Percentiles rank a stretch among this genome's conserved stretches.
These are phyloP conservation scores for Chiloscyllium punctatum DNA, from an alignment of 2,797 vertebrate genomes.

Conservation along the genomic window DNA sequence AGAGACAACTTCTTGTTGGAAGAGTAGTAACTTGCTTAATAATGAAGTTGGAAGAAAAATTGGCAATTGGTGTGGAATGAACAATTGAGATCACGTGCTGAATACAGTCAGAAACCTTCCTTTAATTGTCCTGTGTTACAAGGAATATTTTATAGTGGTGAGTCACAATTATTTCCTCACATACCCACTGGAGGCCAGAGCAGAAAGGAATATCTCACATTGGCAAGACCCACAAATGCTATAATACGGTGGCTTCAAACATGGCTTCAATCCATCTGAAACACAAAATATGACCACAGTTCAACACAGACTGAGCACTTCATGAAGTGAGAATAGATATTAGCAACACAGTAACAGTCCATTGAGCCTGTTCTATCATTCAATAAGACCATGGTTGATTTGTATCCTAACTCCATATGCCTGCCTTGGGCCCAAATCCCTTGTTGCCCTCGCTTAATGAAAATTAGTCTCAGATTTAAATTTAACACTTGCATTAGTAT, in stretches of 20 bases:
- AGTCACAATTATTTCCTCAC: not conserved
- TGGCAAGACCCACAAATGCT: conserved; percentile 52
- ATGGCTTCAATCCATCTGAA: conserved; percentile 89
- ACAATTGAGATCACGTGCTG: not conserved
- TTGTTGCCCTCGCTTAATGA: too few relatives aligned
- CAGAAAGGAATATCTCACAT: not conserved
- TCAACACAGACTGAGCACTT: not conserved
- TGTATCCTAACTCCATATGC: too few relatives aligned
- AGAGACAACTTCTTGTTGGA: not conserved
- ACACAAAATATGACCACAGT: conserved; percentile 39
- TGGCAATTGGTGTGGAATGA: not conserved
- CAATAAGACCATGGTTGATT: too few relatives aligned
- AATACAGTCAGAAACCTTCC: not conserved
- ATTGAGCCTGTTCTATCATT: too few relatives aligned
- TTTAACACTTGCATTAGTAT: too few relatives aligned
- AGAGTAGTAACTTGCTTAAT: not conserved
- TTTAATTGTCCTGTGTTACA: not conserved
- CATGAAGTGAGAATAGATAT: not conserved
- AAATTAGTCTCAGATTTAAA: too few relatives aligned
- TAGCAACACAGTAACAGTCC: too few relatives aligned
- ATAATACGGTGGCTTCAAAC: conserved; percentile 91
- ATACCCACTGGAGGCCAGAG: too few relatives aligned
- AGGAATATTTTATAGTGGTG: not conserved
- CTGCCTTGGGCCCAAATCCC: too few relatives aligned
- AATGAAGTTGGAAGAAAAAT: not conserved